These are phyloP conservation scores for Florisuga fusca DNA, from an alignment of 2,797 vertebrate genomes.

Conservation along the genomic window DNA sequence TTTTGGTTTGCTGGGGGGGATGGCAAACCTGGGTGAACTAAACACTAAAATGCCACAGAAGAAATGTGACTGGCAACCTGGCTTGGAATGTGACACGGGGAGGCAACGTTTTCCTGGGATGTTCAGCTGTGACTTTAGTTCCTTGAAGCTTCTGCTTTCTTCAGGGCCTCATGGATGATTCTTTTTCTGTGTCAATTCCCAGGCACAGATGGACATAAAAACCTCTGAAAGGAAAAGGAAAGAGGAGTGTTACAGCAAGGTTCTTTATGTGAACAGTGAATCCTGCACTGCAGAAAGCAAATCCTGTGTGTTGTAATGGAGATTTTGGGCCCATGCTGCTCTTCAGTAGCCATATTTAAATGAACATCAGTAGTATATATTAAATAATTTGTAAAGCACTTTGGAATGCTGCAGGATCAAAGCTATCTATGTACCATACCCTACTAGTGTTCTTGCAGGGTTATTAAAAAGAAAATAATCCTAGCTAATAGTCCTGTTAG, in stretches of 20 bases:
- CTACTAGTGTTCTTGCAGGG: not conserved
- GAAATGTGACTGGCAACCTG: not conserved
- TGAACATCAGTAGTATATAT: not conserved
- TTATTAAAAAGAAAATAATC: not conserved
- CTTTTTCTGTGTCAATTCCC: not conserved
- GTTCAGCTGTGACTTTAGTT: not conserved
- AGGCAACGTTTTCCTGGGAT: not conserved
- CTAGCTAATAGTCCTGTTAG: constrained; percentile 31
- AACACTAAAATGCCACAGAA: not conserved
- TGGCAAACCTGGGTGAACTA: not conserved
- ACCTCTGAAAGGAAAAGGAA: not conserved
- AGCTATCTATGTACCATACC: not conserved
- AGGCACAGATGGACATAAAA: not conserved
- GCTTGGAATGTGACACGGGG: not conserved
- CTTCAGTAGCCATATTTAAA: not conserved
- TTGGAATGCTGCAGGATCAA: not conserved
- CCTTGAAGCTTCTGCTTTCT: constrained; percentile 13
- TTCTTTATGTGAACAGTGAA: not conserved
- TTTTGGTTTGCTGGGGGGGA: not conserved
- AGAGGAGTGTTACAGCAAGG: not conserved
- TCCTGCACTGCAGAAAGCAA: constrained; percentile 3
- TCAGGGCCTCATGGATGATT: not conserved
- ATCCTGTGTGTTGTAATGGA: not conserved
- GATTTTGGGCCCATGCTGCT: not conserved
- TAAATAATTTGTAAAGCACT: not conserved